A percentile compares a stretch with the other conserved stretches of the same genome.
phyloP scores from a whole-genome alignment of 2,888 invertebrate species.

The Drosophila putrida region DNA sequence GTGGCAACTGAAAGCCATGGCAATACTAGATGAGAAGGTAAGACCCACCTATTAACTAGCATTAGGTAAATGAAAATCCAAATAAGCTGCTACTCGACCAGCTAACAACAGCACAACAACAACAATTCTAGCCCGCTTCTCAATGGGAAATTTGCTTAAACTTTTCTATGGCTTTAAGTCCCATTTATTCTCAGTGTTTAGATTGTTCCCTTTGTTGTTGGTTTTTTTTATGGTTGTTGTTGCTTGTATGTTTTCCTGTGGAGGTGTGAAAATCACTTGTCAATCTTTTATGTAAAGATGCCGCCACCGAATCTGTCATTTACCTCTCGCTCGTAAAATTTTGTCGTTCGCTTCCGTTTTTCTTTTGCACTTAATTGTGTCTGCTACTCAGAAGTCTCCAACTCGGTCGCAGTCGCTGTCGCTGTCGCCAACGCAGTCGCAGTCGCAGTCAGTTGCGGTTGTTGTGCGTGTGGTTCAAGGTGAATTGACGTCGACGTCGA shows the following conservation, averaged over 20 bases:
- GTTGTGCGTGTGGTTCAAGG: conserved; percentile 82
- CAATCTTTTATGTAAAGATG: conserved; percentile 79
- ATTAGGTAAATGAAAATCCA: conserved; percentile 58
- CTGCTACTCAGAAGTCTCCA: conserved; percentile 53
- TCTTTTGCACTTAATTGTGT: conserved; percentile 76
- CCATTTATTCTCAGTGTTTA: conserved; percentile 4
- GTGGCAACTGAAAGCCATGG: conserved; percentile 41
- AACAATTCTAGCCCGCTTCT: conserved; percentile 35
- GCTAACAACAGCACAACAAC: conserved; percentile 18
- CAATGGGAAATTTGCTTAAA: conserved; percentile 37
- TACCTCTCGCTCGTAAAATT: conserved; percentile 70
- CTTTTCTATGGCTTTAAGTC: conserved; percentile 32
- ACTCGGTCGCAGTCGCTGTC: conserved; percentile 20
- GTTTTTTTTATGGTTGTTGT: conserved; percentile 18
- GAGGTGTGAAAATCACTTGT: conserved; percentile 79
- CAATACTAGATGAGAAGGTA: conserved; percentile 61
- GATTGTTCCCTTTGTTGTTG: conserved; percentile 21
- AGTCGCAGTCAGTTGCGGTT: conserved; percentile 31
- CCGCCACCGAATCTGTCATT: conserved; percentile 54
- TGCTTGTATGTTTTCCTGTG: conserved; percentile 38
- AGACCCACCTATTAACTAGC: conserved; percentile 36
- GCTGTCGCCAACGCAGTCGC: conserved; percentile 29
- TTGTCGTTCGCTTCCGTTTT: conserved; percentile 75
- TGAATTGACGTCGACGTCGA: conserved; percentile 61
- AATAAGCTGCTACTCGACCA: conserved; percentile 30